Base-by-base conservation (phyloP, 2,797 vertebrate species). In the Triplophysa yarkandensis region DNA sequence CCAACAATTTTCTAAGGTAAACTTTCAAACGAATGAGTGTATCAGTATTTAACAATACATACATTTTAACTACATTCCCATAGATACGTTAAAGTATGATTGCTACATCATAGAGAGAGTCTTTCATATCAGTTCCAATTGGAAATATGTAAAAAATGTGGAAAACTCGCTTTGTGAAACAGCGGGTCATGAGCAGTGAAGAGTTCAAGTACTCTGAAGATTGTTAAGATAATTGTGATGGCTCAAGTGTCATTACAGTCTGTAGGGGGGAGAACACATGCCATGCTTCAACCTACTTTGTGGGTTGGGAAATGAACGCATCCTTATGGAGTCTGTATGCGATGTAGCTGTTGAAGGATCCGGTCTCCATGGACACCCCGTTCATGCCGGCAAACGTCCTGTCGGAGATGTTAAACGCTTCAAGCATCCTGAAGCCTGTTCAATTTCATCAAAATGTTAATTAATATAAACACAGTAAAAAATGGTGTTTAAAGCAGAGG, bases 371-470 rank as follows among this genome's bases (percentile, higher is more conserved):
- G 77, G 98, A 98, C 14, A 99, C 89, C 0, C 97, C 98, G 78
- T 95, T 95, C 78, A 96, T 92, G 52, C 91, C 95, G 28, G 94
- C 95, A 41, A 96, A 98, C 7, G 91, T 94, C 77, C 92, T 94
- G 90, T 98, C 96, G 54, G 97, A 98, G 76, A 99, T 90, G 82
- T 99, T 99, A 85, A 99, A 99, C 21, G 95, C 92, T 83, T 99
- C 96, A 74, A 99, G 90, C 98, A 99, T 99, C 86, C 95, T 95
- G 89, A 98, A 98, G 75, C 98, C 97, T 99, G 82, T 58, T 23
- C 0, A 2, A 39, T 72, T 64, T 64, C 25, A 64, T 4, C 46
- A 43, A 72, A 74, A 66, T 28, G 57, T 55, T 5, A 55, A 23
- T 66, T 27, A 66, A 2, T 28, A 55, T 23, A 44, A 4, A 17